phyloP scores from a whole-genome alignment of 92 coral and sea anemone species.

The Zoanthus gigantus region DNA sequence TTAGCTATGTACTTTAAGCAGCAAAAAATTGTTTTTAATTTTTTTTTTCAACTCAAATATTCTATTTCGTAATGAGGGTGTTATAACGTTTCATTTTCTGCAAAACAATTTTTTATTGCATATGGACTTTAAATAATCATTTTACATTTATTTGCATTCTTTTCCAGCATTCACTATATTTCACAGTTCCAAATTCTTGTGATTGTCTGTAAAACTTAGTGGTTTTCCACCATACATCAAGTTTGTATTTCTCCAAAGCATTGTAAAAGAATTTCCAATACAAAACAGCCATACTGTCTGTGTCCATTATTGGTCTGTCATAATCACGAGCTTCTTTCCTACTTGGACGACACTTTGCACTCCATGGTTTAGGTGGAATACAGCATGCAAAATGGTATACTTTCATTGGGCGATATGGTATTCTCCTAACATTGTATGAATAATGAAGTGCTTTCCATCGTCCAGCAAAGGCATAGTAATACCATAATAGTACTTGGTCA shows the following conservation, averaged over 20 bases:
- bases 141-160: neutral
- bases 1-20: too few relatives aligned
- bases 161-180: conserved; percentile 56
- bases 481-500: conserved; percentile 81
- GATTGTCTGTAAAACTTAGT: conserved; percentile 63
- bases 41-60: too few relatives aligned
- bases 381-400: conserved; percentile 84
- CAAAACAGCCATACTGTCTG: conserved; percentile 62
- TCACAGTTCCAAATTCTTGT: conserved; percentile 71
- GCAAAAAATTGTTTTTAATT: too few relatives aligned
- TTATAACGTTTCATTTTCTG: too few relatives aligned
- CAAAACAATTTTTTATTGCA: neutral
- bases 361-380: conserved; percentile 78
- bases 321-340: conserved; percentile 65
- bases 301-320: conserved; percentile 60
- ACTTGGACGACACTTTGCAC: conserved; percentile 77
- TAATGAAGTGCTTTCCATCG: conserved; percentile 60
- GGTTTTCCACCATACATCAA: conserved; percentile 81
- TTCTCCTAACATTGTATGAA: conserved; percentile 69
- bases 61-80: too few relatives aligned
- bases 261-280: conserved; percentile 81
- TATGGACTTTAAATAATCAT: neutral
- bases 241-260: conserved; percentile 56
- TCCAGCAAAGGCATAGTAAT: conserved; percentile 73
- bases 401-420: conserved; percentile 72